phyloP scores from a whole-genome alignment of 1,140 invertebrate species.

The Lineus longissimus region DNA sequence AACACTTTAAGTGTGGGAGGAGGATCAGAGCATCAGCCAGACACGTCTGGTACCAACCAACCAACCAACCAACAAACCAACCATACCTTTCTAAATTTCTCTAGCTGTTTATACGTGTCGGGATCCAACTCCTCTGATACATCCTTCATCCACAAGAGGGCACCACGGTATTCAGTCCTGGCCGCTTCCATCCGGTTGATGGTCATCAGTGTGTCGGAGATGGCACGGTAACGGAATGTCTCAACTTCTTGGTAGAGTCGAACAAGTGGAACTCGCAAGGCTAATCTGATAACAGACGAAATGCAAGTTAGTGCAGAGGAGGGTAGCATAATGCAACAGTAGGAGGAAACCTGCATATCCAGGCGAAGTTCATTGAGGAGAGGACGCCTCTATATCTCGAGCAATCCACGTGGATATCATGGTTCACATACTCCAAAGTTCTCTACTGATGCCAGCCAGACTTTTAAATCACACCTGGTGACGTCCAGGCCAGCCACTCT shows the following conservation, averaged over 20 bases:
- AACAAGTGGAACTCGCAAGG: conserved; percentile 78
- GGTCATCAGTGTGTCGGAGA: conserved; percentile 87
- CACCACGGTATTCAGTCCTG: conserved; percentile 90
- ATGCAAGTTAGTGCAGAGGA: neutral
- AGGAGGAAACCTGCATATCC: neutral
- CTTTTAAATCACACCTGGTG: too few species aligned
- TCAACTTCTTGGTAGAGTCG: conserved; percentile 93
- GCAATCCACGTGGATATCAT: neutral
- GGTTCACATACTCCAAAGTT: too few species aligned
- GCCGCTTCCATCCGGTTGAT: conserved; percentile 91
- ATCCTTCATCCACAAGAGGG: conserved; percentile 98
- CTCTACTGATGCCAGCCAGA: too few species aligned
- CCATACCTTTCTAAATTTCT: conserved; percentile 88
- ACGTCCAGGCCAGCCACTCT: too few species aligned
- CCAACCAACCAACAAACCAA: neutral
- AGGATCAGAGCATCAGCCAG: too few species aligned
- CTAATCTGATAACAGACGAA: conserved; percentile 60
- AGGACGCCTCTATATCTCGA: neutral
- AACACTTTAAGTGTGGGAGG: too few species aligned
- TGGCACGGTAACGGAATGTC: conserved; percentile 89
- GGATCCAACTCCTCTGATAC: conserved; percentile 93
- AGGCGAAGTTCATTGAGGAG: neutral
- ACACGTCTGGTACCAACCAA: too few species aligned
- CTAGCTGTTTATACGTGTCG: conserved; percentile 89
- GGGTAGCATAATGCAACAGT: neutral